Evolutionary conservation across 2,113 vertebrate species (phyloP), one percentile per base, ranked within the genome.

Genomic region (Muscicapa adusta): DNA sequence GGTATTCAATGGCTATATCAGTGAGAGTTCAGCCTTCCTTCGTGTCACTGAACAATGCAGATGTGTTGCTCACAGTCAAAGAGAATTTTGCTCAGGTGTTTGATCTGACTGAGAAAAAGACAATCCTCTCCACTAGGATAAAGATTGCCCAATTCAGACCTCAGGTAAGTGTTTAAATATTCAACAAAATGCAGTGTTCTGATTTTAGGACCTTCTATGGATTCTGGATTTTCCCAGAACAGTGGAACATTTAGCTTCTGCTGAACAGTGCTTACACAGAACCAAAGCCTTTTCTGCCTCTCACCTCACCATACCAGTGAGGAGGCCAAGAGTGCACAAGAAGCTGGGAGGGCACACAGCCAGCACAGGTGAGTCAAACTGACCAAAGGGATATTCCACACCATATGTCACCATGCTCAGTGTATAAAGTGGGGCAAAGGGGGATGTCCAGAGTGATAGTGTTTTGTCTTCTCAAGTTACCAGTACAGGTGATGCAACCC

Each of bases 401-500:
- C 1, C 8, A 6, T 22, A 15, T 12, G 29, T 3, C 11, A 31
- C 8, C 24, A 40, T 40, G 19, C 11, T 82, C 24, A 53, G 15
- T n/a, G 9, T 74, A 67, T 25, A 40, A 25, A 53, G 3, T 15
- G 29, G 11, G 15, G 8, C 3, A 1, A 58, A 67, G 24, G 11
- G 47, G 14, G 3, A 58, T 45, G 7, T 12, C 74, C 10, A n/a
- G 8, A 29, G 38, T n/a, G 18, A 18, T 2, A 0, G 5, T 18
- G 10, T 40, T 67, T 60, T 47, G 7, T 34, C 15, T 47, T 81
- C 38, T 20, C 8, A 47, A 66, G 8, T 40, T 51, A 12, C 8
- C 19, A 29, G 12, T n/a, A 8, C 6, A 47, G 7, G 19, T 18
- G 29, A 18, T 40, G 8, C 5, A 31, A 16, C 9, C 13, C 13